Base-by-base conservation (phyloP, 1,140 invertebrate genomes). In the Goniozus legneri region DNA sequence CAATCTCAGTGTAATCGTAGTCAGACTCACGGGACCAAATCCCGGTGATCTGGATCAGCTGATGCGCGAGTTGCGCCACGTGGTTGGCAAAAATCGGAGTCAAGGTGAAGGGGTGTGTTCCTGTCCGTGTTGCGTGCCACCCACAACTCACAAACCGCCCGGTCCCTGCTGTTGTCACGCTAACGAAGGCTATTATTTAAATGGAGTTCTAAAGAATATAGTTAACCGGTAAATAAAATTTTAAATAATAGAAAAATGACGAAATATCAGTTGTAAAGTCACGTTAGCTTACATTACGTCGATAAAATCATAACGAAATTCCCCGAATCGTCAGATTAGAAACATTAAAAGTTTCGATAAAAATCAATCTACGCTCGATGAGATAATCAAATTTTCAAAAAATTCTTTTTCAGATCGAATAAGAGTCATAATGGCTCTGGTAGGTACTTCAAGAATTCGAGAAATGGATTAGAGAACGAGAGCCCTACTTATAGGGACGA, bases 1-100 rank as follows among this genome's bases (percentile, higher is more conserved):
- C 44, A 91, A 90, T 69, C 63, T 92, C 2, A 91, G 87, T 46
- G 79, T 91, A 13, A 80, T 91, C 14, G 83, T 92, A 1, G 77
- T 91, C 3, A 75, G 85, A 43, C 82, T 91, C 50, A 81, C 82
- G 44, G 76, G 81, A 15, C 68, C 80, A 6, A 77, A 80, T 15
- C 60, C 64, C 18, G 79, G 82, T 2, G 84, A 88, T 59, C 80
- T 87, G 4, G 85, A 88, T 67, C 73, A 84, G 33, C 65, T 89
- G n/a, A 88, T 89, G 79, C 76, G 82, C 37, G 88, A 89, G 60
- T 71, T 89, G 2, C 78, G 84, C 31, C 85, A 88, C 48, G 88
- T 82, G 0, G 85, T 87, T 19, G 71, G 75, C 0, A 81, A 79
- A 50, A 82, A 79, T 47, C 75, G 77, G 52, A 69, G 65, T 35